A percentile compares a stretch with the other conserved stretches of the same genome.
Conservation (phyloP, 2,888 invertebrate genomes). For the Mactromeris polynyma region DNA sequence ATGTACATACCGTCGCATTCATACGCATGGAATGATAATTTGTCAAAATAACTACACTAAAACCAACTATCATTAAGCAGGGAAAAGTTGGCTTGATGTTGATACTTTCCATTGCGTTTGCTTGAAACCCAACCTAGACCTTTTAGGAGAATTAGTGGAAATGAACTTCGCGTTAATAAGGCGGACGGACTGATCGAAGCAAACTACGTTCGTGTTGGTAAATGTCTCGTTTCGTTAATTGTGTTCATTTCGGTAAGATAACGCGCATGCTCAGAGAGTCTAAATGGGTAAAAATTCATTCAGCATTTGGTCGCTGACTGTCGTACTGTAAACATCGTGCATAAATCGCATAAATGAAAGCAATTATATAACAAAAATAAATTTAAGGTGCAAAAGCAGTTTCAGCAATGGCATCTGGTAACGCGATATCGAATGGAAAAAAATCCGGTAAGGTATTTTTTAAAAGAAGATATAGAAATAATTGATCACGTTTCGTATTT, state of each 20-base stretch:
- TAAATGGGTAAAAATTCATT: neutral
- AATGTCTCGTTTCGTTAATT: neutral
- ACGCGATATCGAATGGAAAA: neutral
- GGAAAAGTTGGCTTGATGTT: no score
- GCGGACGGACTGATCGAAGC: no score
- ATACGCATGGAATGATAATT: no score
- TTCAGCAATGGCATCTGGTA: neutral
- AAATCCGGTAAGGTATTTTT: neutral
- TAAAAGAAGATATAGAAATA: neutral
- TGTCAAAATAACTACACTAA: no score
- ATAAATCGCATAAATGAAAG: neutral
- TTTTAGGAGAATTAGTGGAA: no score
- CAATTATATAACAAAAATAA: neutral
- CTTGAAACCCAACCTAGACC: no score
- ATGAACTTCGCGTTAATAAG: no score
- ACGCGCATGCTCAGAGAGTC: slow-evolving; percentile 36
- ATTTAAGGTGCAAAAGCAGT: neutral
- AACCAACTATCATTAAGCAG: no score
- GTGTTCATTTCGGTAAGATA: neutral
- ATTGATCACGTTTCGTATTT: neutral
- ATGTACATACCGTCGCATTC: no score
- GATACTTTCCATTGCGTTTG: no score
- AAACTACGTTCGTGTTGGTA: neutral
- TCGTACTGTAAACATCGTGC: slow-evolving; percentile 32
- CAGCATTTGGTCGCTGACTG: slow-evolving; percentile 62